A percentile compares a stretch with the other conserved stretches of the same genome.
phyloP scores from a whole-genome alignment of 2,888 invertebrate species.

The Belgica antarctica region DNA sequence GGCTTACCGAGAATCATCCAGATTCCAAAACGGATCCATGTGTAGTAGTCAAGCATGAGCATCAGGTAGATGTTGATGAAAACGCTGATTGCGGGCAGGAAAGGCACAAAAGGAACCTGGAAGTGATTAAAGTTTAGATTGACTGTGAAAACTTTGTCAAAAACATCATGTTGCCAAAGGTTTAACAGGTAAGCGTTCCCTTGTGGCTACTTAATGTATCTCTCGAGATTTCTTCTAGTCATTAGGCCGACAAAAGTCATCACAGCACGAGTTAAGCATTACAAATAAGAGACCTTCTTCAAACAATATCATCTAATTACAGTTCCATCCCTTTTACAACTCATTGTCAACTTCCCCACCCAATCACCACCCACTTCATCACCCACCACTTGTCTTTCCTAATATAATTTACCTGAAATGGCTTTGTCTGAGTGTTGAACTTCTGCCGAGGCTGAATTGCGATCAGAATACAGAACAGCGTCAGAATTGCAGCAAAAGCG shows the following conservation, averaged over 20 bases:
- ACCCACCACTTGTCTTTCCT: not conserved
- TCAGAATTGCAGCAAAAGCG: conserved; percentile 47
- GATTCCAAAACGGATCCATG: conserved; percentile 78
- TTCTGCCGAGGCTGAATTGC: conserved; percentile 52
- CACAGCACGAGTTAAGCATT: no score
- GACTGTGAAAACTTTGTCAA: no score
- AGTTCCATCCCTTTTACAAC: no score
- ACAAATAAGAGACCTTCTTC: not conserved
- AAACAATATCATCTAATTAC: no score
- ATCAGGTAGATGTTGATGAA: conserved; percentile 82
- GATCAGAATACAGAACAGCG: conserved; percentile 49
- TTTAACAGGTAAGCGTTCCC: no score
- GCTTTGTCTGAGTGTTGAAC: not conserved
- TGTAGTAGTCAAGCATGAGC: conserved; percentile 71
- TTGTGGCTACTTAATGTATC: no score
- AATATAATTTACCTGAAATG: conserved; percentile 26
- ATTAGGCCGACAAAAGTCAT: no score
- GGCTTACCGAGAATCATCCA: conserved; percentile 77
- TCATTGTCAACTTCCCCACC: no score
- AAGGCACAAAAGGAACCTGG: conserved; percentile 80
- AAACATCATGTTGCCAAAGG: conserved; percentile 22
- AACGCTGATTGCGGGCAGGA: conserved; percentile 77
- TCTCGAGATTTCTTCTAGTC: no score
- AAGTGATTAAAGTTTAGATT: conserved; percentile 48
- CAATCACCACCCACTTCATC: no score